Evolutionary conservation across 2,797 vertebrate species (phyloP).

Genomic region (Sebastes baramenuke): DNA sequence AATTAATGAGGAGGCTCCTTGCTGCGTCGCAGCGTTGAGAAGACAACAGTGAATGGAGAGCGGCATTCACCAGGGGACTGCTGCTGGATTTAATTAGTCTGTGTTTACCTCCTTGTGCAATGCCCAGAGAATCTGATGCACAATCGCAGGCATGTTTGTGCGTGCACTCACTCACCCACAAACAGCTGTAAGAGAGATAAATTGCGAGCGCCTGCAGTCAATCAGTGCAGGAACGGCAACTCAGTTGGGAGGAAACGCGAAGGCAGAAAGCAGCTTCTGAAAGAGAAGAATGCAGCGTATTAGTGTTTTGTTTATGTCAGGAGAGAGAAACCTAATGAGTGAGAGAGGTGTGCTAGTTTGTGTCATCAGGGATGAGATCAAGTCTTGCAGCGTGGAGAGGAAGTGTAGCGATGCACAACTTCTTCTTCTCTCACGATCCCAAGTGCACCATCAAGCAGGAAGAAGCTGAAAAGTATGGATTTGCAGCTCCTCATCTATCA

Average conservation of each 20-base stretch:
- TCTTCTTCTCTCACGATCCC: constrained; percentile 28
- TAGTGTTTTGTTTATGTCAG: constrained; percentile 57
- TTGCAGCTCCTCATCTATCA: neutral
- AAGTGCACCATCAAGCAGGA: constrained; percentile 25
- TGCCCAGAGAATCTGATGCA: constrained; percentile 36
- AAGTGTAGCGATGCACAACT: constrained; percentile 49
- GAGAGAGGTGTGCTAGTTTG: constrained; percentile 37
- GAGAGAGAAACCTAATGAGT: constrained; percentile 22
- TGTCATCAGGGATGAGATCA: constrained; percentile 56
- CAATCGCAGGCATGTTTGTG: constrained; percentile 23
- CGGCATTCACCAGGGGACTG: constrained; percentile 48
- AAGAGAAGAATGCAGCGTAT: constrained; percentile 31
- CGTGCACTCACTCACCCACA: neutral
- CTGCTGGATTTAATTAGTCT: constrained; percentile 76
- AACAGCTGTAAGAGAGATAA: constrained; percentile 51
- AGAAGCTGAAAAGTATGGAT: constrained; percentile 20
- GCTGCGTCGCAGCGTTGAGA: constrained; percentile 51
- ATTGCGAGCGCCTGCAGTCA: constrained; percentile 49
- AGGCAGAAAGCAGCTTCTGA: constrained; percentile 44
- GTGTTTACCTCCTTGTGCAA: constrained; percentile 69
- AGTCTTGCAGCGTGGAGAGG: constrained; percentile 23
- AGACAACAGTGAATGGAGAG: constrained; percentile 59
- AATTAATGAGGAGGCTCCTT: constrained; percentile 69
- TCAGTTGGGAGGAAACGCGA: constrained; percentile 55
- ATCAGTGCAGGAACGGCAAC: constrained; percentile 48